Evolutionary conservation across 2,797 vertebrate species (phyloP), one percentile per base, ranked within the genome.

Genomic region (Poecilia wingei): DNA sequence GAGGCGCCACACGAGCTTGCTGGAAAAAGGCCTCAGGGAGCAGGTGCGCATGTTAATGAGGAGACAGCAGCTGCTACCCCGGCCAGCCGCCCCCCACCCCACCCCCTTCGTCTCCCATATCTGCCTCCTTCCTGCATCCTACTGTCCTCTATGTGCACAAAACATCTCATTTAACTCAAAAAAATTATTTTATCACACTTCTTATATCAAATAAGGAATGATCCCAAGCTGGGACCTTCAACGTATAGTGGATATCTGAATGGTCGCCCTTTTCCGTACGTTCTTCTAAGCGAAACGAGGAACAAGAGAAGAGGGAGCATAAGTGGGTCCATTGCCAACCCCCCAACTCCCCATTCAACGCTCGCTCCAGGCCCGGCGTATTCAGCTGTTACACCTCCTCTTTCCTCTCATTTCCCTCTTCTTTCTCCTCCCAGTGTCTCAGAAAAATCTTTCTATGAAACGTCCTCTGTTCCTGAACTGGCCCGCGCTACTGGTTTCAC

Each of bases 1-100:
- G 92, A 93, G 94, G 91, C 90, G 89, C 92, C 87, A 91, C 91
- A 92, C 90, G 87, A 93, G 89, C 90, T 88, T 47, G 75, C 88
- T 93, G 92, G 90, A 93, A 92, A 95, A 93, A 90, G 91, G 94
- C 94, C 87, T 87, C 86, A 74, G 91, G 92, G 92, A 98, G 97
- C 97, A 98, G 98, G 97, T 98, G 97, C 93, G 95, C 96, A 97
- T 96, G 94, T 94, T 97, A 97, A 97, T 96, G 93, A 97, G 96
- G 85, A 93, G 93, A 93, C 64, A 81, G 96, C 95, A 96, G 97
- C 97, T 98, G 98, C 97, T 95, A 89, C 77, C 87, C 88, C 72
- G 66, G 88, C 79, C 86, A 89, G 87, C 88, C 86, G 82, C 59
- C 78, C 74, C 41, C 49, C 83, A 75, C 53, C 61, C 72, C 47